Conservation (phyloP, 2,888 invertebrate species). For the Reticulitermes lucifugus region DNA sequence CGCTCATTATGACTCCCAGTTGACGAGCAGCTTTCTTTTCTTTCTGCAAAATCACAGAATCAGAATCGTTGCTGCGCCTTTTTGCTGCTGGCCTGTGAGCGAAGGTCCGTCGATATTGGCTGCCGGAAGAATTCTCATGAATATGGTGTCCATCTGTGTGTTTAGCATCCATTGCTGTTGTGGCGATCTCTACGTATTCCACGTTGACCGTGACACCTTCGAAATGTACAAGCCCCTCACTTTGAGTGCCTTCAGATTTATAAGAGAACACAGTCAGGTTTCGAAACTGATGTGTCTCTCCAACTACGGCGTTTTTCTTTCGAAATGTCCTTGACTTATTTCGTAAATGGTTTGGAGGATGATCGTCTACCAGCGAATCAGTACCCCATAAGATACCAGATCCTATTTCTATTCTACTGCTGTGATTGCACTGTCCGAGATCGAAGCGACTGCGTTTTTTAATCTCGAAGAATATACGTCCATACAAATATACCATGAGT, state of each 20-base stretch:
- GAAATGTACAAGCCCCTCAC: slow-evolving; percentile 49
- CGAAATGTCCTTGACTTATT: neutral
- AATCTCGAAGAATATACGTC: slow-evolving; percentile 65
- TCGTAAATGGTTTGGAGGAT: neutral
- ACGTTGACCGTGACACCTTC: slow-evolving; percentile 57
- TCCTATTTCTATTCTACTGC: slow-evolving; percentile 21
- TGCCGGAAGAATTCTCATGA: neutral
- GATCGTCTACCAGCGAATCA: slow-evolving; percentile 48
- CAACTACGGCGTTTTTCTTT: neutral
- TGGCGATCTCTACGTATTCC: slow-evolving; percentile 54
- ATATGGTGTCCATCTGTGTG: neutral
- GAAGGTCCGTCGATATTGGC: slow-evolving; percentile 1
- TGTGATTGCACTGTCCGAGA: slow-evolving; percentile 51
- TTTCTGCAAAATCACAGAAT: slow-evolving; percentile 51
- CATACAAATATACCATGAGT: slow-evolving; percentile 65
- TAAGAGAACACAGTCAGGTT: slow-evolving; percentile 52
- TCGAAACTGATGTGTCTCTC: slow-evolving; percentile 49
- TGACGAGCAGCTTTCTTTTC: slow-evolving; percentile 69
- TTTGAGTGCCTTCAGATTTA: slow-evolving; percentile 25
- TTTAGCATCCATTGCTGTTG: neutral
- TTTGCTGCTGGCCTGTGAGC: neutral
- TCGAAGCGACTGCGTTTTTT: slow-evolving; percentile 60
- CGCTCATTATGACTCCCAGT: slow-evolving; percentile 70
- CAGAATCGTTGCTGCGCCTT: slow-evolving; percentile 28
- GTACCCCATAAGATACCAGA: slow-evolving; percentile 35